Evolutionary conservation across 2,888 invertebrate species (phyloP).

Genomic region (Glaucopsyche alexis): DNA sequence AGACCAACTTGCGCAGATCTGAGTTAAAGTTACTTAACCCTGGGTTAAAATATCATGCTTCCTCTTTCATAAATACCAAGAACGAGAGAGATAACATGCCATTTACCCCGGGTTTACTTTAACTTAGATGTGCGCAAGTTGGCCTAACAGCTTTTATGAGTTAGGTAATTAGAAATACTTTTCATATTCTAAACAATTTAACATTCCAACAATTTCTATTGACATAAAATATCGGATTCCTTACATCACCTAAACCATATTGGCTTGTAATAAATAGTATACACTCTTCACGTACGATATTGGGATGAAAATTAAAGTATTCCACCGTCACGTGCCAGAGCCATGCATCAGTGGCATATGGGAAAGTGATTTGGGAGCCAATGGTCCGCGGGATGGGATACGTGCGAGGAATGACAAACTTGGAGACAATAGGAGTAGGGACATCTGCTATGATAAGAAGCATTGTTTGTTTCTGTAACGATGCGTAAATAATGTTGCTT

Average conservation of each 20-base stretch:
- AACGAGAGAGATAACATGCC: no score
- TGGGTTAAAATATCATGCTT: no score
- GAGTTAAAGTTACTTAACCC: no score
- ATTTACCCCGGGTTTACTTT: no score
- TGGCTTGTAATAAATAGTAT: conserved; percentile 6
- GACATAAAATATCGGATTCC: conserved; percentile 1
- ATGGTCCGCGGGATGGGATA: conserved; percentile 55
- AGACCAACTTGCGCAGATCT: no score
- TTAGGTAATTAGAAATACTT: no score
- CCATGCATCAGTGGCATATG: conserved; percentile 42
- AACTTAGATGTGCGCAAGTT: no score
- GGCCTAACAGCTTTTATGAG: no score
- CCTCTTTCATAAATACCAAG: no score
- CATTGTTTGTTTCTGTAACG: not conserved
- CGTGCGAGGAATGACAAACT: conserved; percentile 49
- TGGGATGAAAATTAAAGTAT: conserved; percentile 33
- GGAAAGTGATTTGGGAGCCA: conserved; percentile 46
- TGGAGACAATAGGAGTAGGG: conserved; percentile 14
- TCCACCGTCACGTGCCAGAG: conserved; percentile 32
- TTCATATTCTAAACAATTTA: not conserved
- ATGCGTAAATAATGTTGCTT: not conserved
- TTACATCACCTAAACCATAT: not conserved
- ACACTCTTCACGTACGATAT: conserved; percentile 14
- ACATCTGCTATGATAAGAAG: not conserved
- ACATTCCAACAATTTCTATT: not conserved